Percentiles rank a stretch among this genome's conserved stretches.
Evolutionary conservation across 92 coral and sea anemone species (phyloP).

Genomic region (Plumapathes pennacea): DNA sequence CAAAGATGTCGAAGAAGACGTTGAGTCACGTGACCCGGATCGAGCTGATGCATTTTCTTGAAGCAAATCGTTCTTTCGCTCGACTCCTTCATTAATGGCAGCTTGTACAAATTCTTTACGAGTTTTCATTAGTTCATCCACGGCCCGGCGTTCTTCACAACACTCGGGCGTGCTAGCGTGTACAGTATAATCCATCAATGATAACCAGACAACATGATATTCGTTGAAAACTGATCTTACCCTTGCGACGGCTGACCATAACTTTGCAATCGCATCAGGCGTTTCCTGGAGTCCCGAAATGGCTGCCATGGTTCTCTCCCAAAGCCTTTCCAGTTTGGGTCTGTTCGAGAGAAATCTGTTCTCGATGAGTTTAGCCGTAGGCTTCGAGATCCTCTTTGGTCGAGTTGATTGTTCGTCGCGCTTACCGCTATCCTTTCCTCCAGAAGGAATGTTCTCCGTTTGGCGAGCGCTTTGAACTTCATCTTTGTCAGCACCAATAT

Average conservation of each 20-base stretch:
- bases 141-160: neutral
- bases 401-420: too few relatives aligned
- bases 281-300: neutral
- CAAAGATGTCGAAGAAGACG: conserved; percentile 15
- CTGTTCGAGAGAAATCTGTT: neutral
- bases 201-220: neutral
- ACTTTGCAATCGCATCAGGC: neutral
- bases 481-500: too few relatives aligned
- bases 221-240: too few relatives aligned
- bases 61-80: conserved; percentile 12
- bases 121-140: conserved; percentile 12
- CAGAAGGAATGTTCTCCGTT: too few relatives aligned
- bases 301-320: neutral
- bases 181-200: neutral
- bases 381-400: neutral
- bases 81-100: conserved; percentile 5
- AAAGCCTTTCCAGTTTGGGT: neutral
- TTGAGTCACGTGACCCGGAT: conserved; percentile 24
- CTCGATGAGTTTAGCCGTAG: conserved; percentile 3
- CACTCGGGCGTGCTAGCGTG: conserved; percentile 1
- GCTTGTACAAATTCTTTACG: conserved; percentile 7
- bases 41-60: conserved; percentile 3
- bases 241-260: neutral
- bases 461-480: too few relatives aligned
- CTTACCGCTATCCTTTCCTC: too few relatives aligned